Evolutionary conservation across 1,140 invertebrate genomes (phyloP).

Genomic region (Eurosta solidaginis): DNA sequence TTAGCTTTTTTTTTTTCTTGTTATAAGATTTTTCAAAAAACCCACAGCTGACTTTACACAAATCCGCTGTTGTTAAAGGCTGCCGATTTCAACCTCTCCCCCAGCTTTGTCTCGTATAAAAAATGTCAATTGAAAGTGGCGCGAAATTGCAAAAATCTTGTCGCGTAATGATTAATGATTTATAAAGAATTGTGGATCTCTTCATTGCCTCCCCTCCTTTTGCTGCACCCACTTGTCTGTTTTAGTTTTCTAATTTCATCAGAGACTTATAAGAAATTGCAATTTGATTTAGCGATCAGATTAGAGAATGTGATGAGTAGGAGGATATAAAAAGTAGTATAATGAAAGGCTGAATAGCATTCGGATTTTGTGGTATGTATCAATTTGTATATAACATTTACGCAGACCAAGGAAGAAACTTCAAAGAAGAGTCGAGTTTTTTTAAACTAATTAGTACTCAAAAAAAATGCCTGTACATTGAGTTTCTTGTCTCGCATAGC

Average conservation of each 20-base stretch:
- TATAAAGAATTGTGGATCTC: background rate
- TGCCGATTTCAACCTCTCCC: too few species aligned
- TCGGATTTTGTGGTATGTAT: background rate
- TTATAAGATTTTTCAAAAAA: background rate
- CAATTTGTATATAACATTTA: background rate
- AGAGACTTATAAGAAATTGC: background rate
- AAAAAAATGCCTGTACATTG: too few species aligned
- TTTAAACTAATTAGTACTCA: too few species aligned
- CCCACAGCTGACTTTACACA: background rate
- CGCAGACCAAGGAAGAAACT: too few species aligned
- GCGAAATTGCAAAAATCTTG: slow-evolving; percentile 6
- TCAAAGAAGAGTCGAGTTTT: too few species aligned
- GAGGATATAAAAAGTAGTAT: too few species aligned
- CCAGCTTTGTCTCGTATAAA: background rate
- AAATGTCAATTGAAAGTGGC: slow-evolving; percentile 24
- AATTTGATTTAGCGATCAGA: background rate
- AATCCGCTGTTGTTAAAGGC: background rate
- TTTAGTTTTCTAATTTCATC: background rate
- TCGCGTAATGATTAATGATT: background rate
- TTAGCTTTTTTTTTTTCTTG: background rate
- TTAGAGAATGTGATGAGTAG: background rate
- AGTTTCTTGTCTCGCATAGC: too few species aligned
- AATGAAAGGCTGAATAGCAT: too few species aligned
- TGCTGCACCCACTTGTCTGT: too few species aligned
- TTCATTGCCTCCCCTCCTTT: too few species aligned